These are phyloP conservation scores for Lerista edwardsae DNA, from an alignment of 2,797 vertebrate species.

Conservation along the genomic window DNA sequence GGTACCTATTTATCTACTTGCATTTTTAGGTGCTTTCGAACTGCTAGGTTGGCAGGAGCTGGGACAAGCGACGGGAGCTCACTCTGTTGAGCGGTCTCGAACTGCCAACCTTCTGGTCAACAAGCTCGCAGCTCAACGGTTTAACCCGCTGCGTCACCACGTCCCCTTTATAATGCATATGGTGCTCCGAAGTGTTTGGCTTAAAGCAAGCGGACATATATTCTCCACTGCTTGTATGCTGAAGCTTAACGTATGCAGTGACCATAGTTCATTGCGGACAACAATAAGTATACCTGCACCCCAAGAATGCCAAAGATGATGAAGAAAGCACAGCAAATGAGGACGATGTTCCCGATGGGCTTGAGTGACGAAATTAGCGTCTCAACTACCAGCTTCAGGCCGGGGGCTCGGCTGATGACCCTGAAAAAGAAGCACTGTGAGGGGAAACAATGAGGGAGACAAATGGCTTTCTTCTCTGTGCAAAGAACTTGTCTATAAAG, in stretches of 20 bases:
- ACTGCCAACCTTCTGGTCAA: no score
- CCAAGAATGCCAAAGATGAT: conserved; percentile 98
- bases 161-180: no score
- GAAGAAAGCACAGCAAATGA: conserved; percentile 98
- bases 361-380: conserved; percentile 97
- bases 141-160: no score
- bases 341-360: conserved; percentile 97
- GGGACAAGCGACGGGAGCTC: no score
- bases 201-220: neutral
- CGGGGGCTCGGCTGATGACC: conserved; percentile 96
- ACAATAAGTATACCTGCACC: conserved; percentile 86
- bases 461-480: neutral
- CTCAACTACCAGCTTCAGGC: conserved; percentile 96
- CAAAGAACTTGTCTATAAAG: neutral
- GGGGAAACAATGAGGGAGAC: neutral
- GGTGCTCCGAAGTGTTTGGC: neutral
- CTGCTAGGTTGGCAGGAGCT: no score
- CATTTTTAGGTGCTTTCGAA: no score
- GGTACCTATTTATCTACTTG: no score
- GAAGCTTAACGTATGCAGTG: accelerated
- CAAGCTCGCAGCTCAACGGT: no score
- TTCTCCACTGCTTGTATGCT: neutral
- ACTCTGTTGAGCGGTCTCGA: no score
- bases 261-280: neutral
- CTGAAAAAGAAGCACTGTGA: conserved; percentile 73